Base-by-base conservation (phyloP, 2,797 vertebrate genomes). In the Nothura maculosa region DNA sequence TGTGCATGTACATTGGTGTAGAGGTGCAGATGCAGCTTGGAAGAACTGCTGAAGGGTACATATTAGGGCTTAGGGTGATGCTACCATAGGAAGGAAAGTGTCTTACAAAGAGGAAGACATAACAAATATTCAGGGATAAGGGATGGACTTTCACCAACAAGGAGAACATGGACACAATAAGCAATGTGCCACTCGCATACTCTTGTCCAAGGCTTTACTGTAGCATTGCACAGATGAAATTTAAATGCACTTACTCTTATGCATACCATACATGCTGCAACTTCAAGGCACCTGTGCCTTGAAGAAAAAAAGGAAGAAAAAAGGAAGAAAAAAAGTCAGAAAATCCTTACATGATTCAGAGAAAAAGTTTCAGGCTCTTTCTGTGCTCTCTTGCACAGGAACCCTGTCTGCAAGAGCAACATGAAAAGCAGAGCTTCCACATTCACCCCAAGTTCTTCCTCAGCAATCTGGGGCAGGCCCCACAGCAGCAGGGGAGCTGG, bases 321-420 rank as follows among this genome's bases (percentile, higher is more conserved):
- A 9, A 54, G 50, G 13, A 27, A 25, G 69, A 48, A 54, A 48
- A 54, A 45, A 60, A 38, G 18, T 58, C 52, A 50, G 43, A 87
- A 84, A 90, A 77, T 42, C 43, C 20, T 32, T 38, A 16, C 15
- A 38, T 66, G 50, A 36, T 1, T 3, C 24, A 62, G 34, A 60
- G 40, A 76, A 62, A 42, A 34, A 24, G 9, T 28, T 28, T 27
- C 36, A 17, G 66, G 43, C 52, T 22, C 40, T 77, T 54, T 45
- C 69, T 54, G 36, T 5, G 1, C 0, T n/a, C 27, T 5, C 3
- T 0, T 5, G 28, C 32, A 14, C 0, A 0, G 57, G 32, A 86
- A 12, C 6, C 3, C 4, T 0, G 1, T 1, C 18, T 3, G 7
- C 1, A 4, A 45, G 15, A 13, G 36, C 24, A 61, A 30, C 7